Evolutionary conservation across 2,888 invertebrate species (phyloP).

Genomic region (Microctonus hyperodae): DNA sequence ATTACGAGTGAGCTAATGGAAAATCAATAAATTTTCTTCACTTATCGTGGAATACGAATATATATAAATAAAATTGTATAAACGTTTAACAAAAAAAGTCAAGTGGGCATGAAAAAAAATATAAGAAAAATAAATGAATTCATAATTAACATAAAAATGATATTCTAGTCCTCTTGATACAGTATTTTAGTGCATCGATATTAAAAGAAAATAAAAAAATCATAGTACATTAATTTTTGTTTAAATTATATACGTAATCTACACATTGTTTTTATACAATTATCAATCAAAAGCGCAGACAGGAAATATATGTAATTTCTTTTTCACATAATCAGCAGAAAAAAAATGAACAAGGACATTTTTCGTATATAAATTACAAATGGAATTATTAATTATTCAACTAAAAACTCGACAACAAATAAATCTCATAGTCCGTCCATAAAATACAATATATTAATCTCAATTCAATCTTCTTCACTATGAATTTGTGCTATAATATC

Average conservation of each 20-base stretch:
- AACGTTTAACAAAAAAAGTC: not conserved
- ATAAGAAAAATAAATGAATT: constrained; percentile 2
- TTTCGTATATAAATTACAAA: constrained; percentile 33
- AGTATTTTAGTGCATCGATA: constrained; percentile 37
- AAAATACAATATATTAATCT: constrained; percentile 19
- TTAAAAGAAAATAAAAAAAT: constrained; percentile 1
- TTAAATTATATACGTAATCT: constrained; percentile 18
- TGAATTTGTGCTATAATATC: not conserved
- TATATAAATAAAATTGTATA: not conserved
- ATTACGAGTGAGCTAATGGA: not conserved
- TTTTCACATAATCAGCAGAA: not conserved
- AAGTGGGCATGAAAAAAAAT: constrained; percentile 4
- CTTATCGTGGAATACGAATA: not conserved
- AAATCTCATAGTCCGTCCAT: constrained; percentile 43
- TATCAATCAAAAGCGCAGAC: not conserved
- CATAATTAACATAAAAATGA: constrained; percentile 26
- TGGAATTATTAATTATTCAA: constrained; percentile 14
- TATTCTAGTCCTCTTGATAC: constrained; percentile 41
- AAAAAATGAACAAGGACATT: constrained; percentile 3
- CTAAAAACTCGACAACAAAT: constrained; percentile 28
- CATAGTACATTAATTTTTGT: constrained; percentile 12
- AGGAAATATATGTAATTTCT: not conserved
- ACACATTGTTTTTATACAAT: constrained; percentile 11
- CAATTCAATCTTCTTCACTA: not conserved
- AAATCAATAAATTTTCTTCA: not conserved